Conservation (phyloP, 2,113 vertebrate species). For the Oriolus oriolus region DNA sequence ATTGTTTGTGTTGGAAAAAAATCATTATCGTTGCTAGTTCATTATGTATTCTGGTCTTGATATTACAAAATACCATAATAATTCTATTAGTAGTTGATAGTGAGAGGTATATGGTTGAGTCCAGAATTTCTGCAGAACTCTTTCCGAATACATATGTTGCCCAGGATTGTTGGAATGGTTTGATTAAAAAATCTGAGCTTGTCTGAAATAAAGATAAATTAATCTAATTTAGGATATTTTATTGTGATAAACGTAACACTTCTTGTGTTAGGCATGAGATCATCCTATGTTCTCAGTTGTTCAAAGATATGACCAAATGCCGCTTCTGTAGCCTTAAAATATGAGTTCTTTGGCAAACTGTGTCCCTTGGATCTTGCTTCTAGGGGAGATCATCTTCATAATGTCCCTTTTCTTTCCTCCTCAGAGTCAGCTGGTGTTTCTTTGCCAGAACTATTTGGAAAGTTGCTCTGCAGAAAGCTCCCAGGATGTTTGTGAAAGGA, state of each 20-base stretch:
- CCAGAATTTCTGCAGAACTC: neutral
- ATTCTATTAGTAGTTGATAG: neutral
- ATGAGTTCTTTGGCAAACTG: neutral
- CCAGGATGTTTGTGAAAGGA: neutral
- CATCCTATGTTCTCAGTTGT: neutral
- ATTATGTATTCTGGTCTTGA: neutral
- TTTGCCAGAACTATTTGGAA: neutral
- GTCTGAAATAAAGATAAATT: neutral
- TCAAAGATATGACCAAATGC: neutral
- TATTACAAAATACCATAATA: neutral
- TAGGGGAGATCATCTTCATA: neutral
- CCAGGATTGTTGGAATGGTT: neutral
- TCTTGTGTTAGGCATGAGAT: neutral
- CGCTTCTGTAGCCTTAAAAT: neutral
- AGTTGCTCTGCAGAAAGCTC: neutral
- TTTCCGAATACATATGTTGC: neutral
- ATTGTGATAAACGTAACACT: neutral
- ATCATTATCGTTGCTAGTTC: neutral
- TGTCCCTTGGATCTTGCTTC: neutral
- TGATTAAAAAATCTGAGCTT: neutral
- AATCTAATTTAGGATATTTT: neutral
- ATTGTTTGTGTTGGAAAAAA: neutral
- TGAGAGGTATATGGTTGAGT: neutral
- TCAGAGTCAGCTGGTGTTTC: neutral
- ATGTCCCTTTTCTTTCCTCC: neutral